phyloP scores from a whole-genome alignment of 2,113 vertebrate genomes.

The Elanus axillaris region DNA sequence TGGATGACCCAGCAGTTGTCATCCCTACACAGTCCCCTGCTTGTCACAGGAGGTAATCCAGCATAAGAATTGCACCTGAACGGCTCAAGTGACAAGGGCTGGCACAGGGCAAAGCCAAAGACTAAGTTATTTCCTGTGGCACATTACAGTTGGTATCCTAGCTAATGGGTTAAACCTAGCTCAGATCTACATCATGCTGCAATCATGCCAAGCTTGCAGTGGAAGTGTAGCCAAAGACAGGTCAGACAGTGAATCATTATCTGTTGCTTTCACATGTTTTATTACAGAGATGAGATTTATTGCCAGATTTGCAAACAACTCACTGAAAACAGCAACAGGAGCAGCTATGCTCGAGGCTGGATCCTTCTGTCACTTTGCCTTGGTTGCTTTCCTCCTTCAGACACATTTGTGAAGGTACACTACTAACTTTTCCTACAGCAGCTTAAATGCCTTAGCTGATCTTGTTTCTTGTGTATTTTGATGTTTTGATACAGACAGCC shows the following conservation, averaged over 20 bases:
- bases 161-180: not conserved
- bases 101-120: not conserved
- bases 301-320: conserved; percentile 99
- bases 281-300: conserved; percentile 92
- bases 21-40: not conserved
- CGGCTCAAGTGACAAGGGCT: not conserved
- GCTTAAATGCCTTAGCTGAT: not conserved
- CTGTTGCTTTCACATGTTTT: not conserved
- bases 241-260: not conserved
- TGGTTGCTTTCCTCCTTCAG: conserved; percentile 89
- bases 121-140: not conserved
- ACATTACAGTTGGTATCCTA: not conserved
- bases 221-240: not conserved
- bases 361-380: conserved; percentile 92
- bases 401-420: conserved; percentile 83
- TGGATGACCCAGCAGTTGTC: not conserved
- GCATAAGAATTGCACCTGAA: not conserved
- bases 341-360: conserved; percentile 89
- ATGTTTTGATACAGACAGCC: not conserved
- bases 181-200: not conserved
- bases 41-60: not conserved
- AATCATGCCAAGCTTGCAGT: not conserved
- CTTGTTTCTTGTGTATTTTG: not conserved
- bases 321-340: conserved; percentile 82
- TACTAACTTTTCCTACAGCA: not conserved